Evolutionary conservation across 2,113 vertebrate genomes (phyloP), one percentile per base, ranked within the genome.

Genomic region (Antechinus stuartii): DNA sequence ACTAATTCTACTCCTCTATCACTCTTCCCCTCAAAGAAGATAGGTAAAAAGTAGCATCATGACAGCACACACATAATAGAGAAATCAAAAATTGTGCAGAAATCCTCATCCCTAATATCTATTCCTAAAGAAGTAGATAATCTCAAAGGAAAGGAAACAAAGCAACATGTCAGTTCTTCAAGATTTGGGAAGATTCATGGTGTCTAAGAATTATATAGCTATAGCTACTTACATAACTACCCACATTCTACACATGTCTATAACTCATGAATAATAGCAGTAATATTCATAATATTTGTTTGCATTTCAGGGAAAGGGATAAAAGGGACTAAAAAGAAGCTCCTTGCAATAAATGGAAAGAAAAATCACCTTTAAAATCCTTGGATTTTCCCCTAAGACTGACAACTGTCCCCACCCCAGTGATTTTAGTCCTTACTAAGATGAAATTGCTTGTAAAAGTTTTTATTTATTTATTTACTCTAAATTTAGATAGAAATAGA

Each of bases 371-470:
- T 68, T 68, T 68, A 30, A 68, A 68, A 68, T 14, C 61, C 27
- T 68, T 68, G 30, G 61, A 23, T 42, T 42, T 42, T 42, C 4
- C n/a, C 23, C 6, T 42, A 90, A 95, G 89, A 95, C 50, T 96
- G 94, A 90, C 96, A 97, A 95, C 95, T 91, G 7, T 47, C 95
- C 52, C 84, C 94, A 96, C 91, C 90, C 84, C 92, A 96, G 97
- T 97, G 97, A n/a, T 97, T 97, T 97, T 61, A 94, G 91, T 94
- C 91, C 92, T 91, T 68, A 97, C 68, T 90, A 95, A 96, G 95
- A 91, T 92, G 95, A 94, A 92, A 46, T 49, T 94, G 91, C 94
- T 94, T 95, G 94, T 50, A 95, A 42, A 55, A 55, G 19, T 23
- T 52, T 52, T 52, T 52, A 52, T 52, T 52, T 52, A 52, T 10